Conservation (phyloP, 2,888 invertebrate species). For the Drosophila ezoana region DNA sequence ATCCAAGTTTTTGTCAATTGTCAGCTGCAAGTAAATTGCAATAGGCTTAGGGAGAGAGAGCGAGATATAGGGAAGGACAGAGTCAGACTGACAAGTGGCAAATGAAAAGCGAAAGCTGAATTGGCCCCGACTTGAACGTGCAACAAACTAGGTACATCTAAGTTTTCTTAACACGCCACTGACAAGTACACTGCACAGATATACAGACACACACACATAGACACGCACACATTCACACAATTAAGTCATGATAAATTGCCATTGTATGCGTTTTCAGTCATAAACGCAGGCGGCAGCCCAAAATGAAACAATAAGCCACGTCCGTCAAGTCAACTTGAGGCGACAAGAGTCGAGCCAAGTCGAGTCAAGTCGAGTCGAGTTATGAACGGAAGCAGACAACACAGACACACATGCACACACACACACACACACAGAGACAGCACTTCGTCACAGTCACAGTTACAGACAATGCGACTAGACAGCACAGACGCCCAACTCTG, state of each 20-base stretch:
- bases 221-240: constrained; percentile 58
- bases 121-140: constrained; percentile 42
- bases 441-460: constrained; percentile 71
- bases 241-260: constrained; percentile 80
- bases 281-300: constrained; percentile 64
- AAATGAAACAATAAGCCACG: constrained; percentile 81
- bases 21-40: constrained; percentile 30
- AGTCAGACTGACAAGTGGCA: constrained; percentile 2
- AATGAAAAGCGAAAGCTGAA: constrained; percentile 48
- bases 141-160: constrained; percentile 53
- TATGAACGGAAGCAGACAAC: constrained; percentile 63
- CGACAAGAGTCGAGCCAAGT: constrained; percentile 69
- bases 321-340: constrained; percentile 79
- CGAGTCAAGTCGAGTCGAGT: constrained; percentile 56
- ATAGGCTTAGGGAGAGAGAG: constrained; percentile 6
- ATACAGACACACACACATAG: constrained; percentile 15
- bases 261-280: constrained; percentile 75
- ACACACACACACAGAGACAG: constrained; percentile 42
- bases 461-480: constrained; percentile 74
- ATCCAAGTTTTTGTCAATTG: constrained; percentile 64
- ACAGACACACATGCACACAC: constrained; percentile 17
- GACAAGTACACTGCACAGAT: constrained; percentile 58
- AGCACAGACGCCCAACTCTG: constrained; percentile 48
- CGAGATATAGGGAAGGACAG: background rate
- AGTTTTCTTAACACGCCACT: constrained; percentile 71